Evolutionary conservation across 1,140 invertebrate genomes (phyloP), one percentile per base, ranked within the genome.

Genomic region (Triops cancriformis): DNA sequence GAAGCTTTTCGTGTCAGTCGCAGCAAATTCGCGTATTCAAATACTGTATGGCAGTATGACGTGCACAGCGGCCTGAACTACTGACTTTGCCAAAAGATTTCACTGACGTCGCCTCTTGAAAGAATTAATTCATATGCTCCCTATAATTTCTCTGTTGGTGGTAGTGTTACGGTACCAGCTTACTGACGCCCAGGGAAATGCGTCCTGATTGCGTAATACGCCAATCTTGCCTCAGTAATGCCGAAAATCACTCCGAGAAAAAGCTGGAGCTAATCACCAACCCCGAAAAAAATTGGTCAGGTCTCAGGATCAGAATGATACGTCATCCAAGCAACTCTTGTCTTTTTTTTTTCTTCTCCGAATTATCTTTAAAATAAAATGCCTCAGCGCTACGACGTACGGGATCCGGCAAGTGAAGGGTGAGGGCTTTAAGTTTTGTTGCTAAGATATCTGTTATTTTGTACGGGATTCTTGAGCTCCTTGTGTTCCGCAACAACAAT

Each of bases 401-500:
- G 7, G 51, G 18, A 64, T 64, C 51, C 51, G 23, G 51, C 51
- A 64, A 64, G 51, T 64, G 51, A 64, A 64, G 51, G 51, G 51
- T 64, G 51, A 64, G 14, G 51, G 51, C 23, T 64, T 23, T 23
- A 18, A 64, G 51, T 64, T 64, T 64, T 64, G 51, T 64, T 64
- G 51, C 51, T 64, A 23, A 23, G 51, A 64, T 64, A 64, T 64
- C 51, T 64, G 51, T 64, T 64, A 64, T 64, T 64, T 64, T 10
- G 18, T 64, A 23, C 51, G n/a, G 0, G 51, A 64, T 64, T 64
- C 51, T 64, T 64, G 51, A 23, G 51, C 51, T 64, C 23, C 51
- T 64, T 64, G 51, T 64, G 51, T 64, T 64, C 51, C 51, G 23
- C 51, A 64, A 64, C 51, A 64, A 64, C 51, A 64, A 64, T 64